phyloP scores from a whole-genome alignment of 2,888 invertebrate genomes.

The Plagodis dolabraria region DNA sequence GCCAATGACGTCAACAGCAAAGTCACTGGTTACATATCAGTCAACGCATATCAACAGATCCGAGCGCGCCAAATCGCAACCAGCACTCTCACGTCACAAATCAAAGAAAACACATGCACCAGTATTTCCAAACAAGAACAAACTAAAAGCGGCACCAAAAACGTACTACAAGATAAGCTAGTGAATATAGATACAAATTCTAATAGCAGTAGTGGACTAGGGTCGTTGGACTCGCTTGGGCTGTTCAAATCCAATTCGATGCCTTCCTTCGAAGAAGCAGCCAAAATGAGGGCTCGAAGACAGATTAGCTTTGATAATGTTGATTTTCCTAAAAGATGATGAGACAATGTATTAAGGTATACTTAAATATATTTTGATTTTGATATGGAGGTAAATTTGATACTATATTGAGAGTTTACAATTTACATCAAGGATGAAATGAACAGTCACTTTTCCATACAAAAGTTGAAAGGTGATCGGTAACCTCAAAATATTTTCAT shows the following conservation, averaged over 20 bases:
- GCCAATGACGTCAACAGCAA: constrained; percentile 62
- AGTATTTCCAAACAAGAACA: constrained; percentile 59
- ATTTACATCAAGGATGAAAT: no score
- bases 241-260: constrained; percentile 73
- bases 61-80: constrained; percentile 52
- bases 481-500: no score
- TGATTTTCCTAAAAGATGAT: constrained; percentile 78
- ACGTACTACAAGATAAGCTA: constrained; percentile 77
- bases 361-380: no score
- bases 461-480: no score
- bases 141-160: constrained; percentile 65
- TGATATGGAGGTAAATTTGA: no score
- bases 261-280: constrained; percentile 76
- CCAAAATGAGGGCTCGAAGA: constrained; percentile 81
- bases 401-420: no score
- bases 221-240: constrained; percentile 63
- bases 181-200: constrained; percentile 75
- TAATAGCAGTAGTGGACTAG: constrained; percentile 65
- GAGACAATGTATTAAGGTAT: constrained; percentile 7
- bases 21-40: constrained; percentile 81
- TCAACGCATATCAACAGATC: constrained; percentile 69
- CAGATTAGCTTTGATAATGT: constrained; percentile 86
- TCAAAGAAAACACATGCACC: constrained; percentile 74
- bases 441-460: no score
- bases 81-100: constrained; percentile 59